Evolutionary conservation across 1,140 invertebrate genomes (phyloP).

Genomic region (Danaus melanippus): DNA sequence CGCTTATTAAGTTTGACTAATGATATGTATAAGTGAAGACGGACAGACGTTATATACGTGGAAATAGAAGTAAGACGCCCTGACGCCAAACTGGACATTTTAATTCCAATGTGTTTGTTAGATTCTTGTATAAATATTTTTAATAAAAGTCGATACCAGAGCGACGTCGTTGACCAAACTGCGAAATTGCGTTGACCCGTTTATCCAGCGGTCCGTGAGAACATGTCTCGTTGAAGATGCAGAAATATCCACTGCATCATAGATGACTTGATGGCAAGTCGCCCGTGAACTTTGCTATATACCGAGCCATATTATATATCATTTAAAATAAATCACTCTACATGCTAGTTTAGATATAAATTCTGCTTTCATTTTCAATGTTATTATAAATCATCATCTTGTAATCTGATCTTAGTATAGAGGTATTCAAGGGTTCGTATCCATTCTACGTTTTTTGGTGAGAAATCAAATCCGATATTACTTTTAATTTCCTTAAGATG

Average conservation of each 20-base stretch:
- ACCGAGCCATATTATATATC: neutral
- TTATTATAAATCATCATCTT: constrained; percentile 6
- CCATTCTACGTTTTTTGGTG: neutral
- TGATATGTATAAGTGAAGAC: neutral
- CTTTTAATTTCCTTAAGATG: constrained; percentile 13
- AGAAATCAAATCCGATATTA: constrained; percentile 17
- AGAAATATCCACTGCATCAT: constrained; percentile 21
- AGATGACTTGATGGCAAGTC: constrained; percentile 12
- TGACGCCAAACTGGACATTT: neutral
- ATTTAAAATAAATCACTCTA: too few species aligned
- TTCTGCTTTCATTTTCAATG: neutral
- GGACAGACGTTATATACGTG: constrained; percentile 5
- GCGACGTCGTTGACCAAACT: constrained; percentile 14
- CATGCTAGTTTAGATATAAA: too few species aligned
- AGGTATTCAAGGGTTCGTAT: too few species aligned
- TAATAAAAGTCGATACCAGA: constrained; percentile 1
- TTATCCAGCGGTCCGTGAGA: constrained; percentile 20
- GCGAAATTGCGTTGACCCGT: constrained; percentile 23
- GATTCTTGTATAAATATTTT: neutral
- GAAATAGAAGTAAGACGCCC: constrained; percentile 2
- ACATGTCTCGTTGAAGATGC: constrained; percentile 16
- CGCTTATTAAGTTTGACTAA: too few species aligned
- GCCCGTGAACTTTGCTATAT: constrained; percentile 9
- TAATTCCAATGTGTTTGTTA: neutral
- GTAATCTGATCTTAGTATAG: too few species aligned